phyloP scores from a whole-genome alignment of 2,888 invertebrate species.

The Volucella bombylans region DNA sequence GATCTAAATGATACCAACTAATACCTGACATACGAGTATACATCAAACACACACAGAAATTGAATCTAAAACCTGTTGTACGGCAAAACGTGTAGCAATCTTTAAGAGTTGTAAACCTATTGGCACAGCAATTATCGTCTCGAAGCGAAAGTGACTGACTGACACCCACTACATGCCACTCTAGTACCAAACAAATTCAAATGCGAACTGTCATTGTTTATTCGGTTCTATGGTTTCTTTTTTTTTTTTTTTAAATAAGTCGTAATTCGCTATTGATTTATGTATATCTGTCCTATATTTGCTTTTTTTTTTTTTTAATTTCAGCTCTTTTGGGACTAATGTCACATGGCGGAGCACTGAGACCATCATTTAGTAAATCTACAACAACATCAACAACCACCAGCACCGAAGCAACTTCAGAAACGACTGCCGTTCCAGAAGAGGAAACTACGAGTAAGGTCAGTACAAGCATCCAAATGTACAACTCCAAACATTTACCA shows the following conservation, averaged over 20 bases:
- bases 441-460: conserved; percentile 75
- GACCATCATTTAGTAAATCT: conserved; percentile 84
- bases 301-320: conserved; percentile 60
- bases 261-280: neutral
- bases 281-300: neutral
- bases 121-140: conserved; percentile 7
- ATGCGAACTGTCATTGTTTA: conserved; percentile 1
- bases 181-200: neutral
- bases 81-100: neutral
- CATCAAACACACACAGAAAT: neutral
- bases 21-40: neutral
- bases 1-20: conserved; percentile 18
- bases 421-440: conserved; percentile 70
- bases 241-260: neutral
- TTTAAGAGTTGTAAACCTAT: conserved; percentile 1
- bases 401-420: conserved; percentile 78
- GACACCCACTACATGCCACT: conserved; percentile 7
- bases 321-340: conserved; percentile 83
- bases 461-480: conserved; percentile 25
- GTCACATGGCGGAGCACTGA: conserved; percentile 84
- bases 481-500: neutral
- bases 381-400: conserved; percentile 82
- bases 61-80: conserved; percentile 16
- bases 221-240: conserved; percentile 5
- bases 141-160: conserved; percentile 26